Base-by-base conservation (phyloP, 2,113 vertebrate genomes). In the Peromyscus californicus region DNA sequence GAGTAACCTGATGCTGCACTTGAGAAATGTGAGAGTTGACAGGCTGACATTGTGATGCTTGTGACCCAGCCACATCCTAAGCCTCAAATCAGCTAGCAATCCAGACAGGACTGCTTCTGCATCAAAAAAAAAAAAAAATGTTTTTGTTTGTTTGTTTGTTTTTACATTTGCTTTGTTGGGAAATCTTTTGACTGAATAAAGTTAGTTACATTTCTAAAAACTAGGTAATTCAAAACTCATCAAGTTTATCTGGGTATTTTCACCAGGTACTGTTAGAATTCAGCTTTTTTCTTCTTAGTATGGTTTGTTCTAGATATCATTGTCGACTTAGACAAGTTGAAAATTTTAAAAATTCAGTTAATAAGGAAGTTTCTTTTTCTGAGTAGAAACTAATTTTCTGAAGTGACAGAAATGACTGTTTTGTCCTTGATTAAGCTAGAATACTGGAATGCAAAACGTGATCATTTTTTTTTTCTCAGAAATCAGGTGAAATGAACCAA, bases 1-100 rank as follows among this genome's bases (percentile, higher is more conserved):
- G 94, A 96, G 98, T 98, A 98, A 98, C 94, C 3, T 39, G 97
- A 98, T 82, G 96, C 94, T 69, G 21, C 94, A 92, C 96, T 98
- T 96, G 93, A 96, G 98, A 97, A 98, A 98, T 5, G 7, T 96
- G 97, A 92, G 95, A 93, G 89, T 26, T 98, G 98, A 98, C 96
- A 96, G 93, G 74, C 70, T 87, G 95, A 97, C 57, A 78, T 75
- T 70, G 80, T 79, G 86, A 92, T 11, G 48, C 75, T 72, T 54
- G n/a, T 97, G 92, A 96, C 87, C 65, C 69, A n/a, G 51, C 10
- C 45, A 65, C 63, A 65, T 78, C 57, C 59, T 33, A 89, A 89
- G 51, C 22, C 87, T 94, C 61, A 89, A 85, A 83, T 89, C 75
- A 86, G 12, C 57, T 63, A 51, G 75, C 54, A 91, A 29, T 72